Percentiles rank a stretch among this genome's conserved stretches.
Conservation (phyloP, 1,140 invertebrate species). For the Dendrolimus kikuchii region DNA sequence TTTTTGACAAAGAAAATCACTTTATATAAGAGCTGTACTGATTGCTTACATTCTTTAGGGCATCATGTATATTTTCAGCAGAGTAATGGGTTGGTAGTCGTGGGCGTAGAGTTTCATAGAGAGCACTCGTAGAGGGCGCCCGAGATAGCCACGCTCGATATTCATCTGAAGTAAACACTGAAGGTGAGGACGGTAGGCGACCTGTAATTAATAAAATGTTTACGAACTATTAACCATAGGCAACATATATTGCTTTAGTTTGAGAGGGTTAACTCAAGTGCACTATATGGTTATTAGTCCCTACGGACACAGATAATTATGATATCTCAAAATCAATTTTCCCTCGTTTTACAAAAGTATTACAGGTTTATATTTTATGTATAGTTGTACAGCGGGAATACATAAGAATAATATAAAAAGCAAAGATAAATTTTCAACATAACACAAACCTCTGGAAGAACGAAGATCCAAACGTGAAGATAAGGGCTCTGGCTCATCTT, state of each 20-base stretch:
- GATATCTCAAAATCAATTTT: too few relatives aligned
- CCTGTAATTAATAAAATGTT: slow-evolving; percentile 27
- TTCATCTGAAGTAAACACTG: slow-evolving; percentile 91
- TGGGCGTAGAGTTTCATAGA: slow-evolving; percentile 88
- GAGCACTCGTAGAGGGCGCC: slow-evolving; percentile 92
- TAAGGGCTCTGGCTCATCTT: slow-evolving; percentile 61
- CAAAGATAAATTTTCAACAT: not conserved
- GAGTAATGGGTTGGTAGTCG: slow-evolving; percentile 78
- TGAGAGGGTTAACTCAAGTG: too few relatives aligned
- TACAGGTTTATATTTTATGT: too few relatives aligned
- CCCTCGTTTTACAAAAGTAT: too few relatives aligned
- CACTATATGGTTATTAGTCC: too few relatives aligned
- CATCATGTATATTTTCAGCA: slow-evolving; percentile 91
- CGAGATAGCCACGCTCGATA: slow-evolving; percentile 91
- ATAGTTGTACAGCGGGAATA: too few relatives aligned
- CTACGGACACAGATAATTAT: too few relatives aligned
- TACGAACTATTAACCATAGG: not conserved
- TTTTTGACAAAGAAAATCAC: too few relatives aligned
- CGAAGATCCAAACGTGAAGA: slow-evolving; percentile 62
- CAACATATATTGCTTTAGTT: not conserved
- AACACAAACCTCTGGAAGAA: slow-evolving; percentile 59
- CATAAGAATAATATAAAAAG: too few relatives aligned
- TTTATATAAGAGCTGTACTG: too few relatives aligned
- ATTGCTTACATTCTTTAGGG: slow-evolving; percentile 80
- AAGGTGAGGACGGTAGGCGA: slow-evolving; percentile 60